Conservation (phyloP, 2,797 vertebrate genomes). For the Halcyon leucocephala region DNA sequence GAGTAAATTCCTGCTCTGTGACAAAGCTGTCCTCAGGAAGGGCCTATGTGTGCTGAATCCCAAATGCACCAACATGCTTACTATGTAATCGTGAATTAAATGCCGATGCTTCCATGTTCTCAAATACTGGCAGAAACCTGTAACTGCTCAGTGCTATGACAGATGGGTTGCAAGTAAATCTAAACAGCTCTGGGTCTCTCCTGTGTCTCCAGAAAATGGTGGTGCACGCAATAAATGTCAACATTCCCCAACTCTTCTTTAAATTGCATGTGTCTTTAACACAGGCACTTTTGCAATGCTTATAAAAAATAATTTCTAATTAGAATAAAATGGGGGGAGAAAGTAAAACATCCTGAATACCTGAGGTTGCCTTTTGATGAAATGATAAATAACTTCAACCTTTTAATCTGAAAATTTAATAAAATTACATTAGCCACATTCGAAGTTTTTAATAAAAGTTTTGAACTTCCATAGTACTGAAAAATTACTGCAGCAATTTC, state of each 20-base stretch:
- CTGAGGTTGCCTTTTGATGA: not conserved
- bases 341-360: not conserved
- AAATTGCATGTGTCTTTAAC: not conserved
- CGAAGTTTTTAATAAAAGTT: not conserved
- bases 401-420: not conserved
- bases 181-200: not conserved
- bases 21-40: conserved; percentile 41
- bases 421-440: not conserved
- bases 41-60: not conserved
- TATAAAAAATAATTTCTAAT: not conserved
- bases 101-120: not conserved
- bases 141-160: not conserved
- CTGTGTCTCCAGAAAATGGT: not conserved
- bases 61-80: not conserved
- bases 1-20: conserved; percentile 28
- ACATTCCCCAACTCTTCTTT: not conserved
- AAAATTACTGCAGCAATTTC: not conserved
- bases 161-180: not conserved
- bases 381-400: not conserved
- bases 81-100: not conserved
- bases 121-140: not conserved
- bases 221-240: not conserved
- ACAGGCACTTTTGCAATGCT: not conserved
- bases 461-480: not conserved
- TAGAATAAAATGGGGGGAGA: fast-evolving